phyloP scores from a whole-genome alignment of 2,113 vertebrate genomes.

The Colinus virginianus region DNA sequence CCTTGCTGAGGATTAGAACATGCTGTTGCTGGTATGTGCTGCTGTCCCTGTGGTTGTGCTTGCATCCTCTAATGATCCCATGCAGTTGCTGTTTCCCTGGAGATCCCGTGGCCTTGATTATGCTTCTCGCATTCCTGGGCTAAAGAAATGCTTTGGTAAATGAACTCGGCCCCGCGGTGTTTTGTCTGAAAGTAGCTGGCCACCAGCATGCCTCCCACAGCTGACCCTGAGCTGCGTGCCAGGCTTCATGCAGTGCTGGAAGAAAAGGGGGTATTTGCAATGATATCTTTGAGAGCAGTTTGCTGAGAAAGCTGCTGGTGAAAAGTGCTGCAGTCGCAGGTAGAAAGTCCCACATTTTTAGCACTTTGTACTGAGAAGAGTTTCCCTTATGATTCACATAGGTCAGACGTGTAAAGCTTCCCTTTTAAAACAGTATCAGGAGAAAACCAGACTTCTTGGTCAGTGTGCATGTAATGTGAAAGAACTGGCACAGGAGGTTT shows the following conservation, averaged over 20 bases:
- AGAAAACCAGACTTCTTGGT: background rate
- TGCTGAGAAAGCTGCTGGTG: background rate
- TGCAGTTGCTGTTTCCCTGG: background rate
- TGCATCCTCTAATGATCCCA: background rate
- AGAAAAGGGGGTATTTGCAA: background rate
- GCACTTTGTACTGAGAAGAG: background rate
- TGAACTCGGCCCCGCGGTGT: background rate
- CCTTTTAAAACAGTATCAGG: background rate
- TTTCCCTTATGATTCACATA: background rate
- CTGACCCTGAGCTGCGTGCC: background rate
- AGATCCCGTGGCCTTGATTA: background rate
- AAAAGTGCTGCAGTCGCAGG: background rate
- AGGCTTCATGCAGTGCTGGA: background rate
- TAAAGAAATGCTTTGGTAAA: background rate
- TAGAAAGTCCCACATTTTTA: background rate
- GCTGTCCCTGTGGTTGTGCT: background rate
- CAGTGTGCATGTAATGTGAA: background rate
- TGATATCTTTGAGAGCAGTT: background rate
- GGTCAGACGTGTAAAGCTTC: background rate
- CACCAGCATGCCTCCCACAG: background rate
- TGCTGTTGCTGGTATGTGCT: background rate
- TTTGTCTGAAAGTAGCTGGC: background rate
- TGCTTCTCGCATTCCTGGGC: background rate
- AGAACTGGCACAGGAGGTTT: background rate
- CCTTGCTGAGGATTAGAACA: background rate